Base-by-base conservation (phyloP, 2,888 invertebrate species). In the Lithodes maja region DNA sequence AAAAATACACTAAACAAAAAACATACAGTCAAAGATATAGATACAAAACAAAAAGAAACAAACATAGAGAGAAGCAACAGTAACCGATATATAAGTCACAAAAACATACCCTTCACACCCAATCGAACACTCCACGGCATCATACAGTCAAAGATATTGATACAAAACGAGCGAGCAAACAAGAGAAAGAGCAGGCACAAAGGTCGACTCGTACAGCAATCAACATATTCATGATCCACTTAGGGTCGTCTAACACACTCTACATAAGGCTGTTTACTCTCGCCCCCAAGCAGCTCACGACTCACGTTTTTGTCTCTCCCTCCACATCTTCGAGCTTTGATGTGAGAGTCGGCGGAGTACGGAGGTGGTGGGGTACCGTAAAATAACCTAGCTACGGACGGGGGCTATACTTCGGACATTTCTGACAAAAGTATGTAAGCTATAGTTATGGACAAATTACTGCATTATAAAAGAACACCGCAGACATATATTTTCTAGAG, bases 141-240 rank as follows among this genome's bases (percentile, higher is more conserved):
- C 33, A 33, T 33, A 33, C 33, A 33, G 33, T 33, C 33, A 33
- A 33, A 33, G 33, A 33, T 33, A 33, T 33, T 33, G 0, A 33
- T 33, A 33, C 0, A 61, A 12, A 5, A 61, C 17, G 3, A 52
- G 53, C 50, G n/a, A n/a, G 74, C 33, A 49, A 50, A 15, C 50
- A 49, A 12, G 77, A 77, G n/a, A 15, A 3, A 12, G 17, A 53
- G 79, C n/a, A 79, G 53, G 12, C 61, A 61, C 61, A 61, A 61
- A 61, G 61, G 61, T 61, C 12, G 49, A 50, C 33, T 79, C 15
- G 68, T 83, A 17, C 61, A 69, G 74, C 33, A 54, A 83, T 87
- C 49, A 79, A 52, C 79, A 83, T 87, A 87, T 87, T 78, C 78
- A 82, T 86, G 74, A 80, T 55, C 49, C 49, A 77, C 77, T 33